phyloP scores from a whole-genome alignment of 2,888 invertebrate species.

The Neria commutata region DNA sequence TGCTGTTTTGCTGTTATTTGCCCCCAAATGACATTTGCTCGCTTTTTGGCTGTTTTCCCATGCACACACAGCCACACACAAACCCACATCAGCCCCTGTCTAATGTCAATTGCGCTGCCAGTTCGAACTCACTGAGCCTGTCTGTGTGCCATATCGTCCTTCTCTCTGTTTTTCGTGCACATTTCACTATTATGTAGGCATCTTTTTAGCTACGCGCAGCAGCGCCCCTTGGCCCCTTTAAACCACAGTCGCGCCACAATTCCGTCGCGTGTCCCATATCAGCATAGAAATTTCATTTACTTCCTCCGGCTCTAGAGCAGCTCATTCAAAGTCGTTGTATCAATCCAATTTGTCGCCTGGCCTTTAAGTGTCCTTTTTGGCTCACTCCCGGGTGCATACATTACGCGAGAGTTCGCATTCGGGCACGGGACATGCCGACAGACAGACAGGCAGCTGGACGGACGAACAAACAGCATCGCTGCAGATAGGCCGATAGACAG shows the following conservation, averaged over 20 bases:
- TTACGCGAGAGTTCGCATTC: background rate
- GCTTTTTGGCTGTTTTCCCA: background rate
- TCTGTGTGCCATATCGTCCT: no score
- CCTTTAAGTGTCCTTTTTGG: background rate
- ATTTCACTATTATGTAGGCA: no score
- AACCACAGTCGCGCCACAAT: no score
- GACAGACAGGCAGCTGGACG: background rate
- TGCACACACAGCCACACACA: no score
- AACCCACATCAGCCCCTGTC: no score
- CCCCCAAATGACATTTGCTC: background rate
- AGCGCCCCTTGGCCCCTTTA: no score
- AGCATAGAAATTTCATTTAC: constrained; percentile 1
- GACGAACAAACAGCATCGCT: background rate
- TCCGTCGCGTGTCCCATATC: constrained; percentile 40
- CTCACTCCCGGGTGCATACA: background rate
- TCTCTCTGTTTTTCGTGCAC: no score
- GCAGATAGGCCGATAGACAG: no score
- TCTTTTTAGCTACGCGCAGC: no score
- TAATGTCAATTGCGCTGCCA: no score
- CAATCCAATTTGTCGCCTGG: background rate
- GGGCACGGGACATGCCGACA: background rate
- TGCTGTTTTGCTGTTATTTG: background rate
- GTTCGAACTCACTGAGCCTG: no score
- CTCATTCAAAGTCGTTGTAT: background rate
- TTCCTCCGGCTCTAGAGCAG: no score